Conservation (phyloP, 2,113 vertebrate species). For the Vombatus ursinus region DNA sequence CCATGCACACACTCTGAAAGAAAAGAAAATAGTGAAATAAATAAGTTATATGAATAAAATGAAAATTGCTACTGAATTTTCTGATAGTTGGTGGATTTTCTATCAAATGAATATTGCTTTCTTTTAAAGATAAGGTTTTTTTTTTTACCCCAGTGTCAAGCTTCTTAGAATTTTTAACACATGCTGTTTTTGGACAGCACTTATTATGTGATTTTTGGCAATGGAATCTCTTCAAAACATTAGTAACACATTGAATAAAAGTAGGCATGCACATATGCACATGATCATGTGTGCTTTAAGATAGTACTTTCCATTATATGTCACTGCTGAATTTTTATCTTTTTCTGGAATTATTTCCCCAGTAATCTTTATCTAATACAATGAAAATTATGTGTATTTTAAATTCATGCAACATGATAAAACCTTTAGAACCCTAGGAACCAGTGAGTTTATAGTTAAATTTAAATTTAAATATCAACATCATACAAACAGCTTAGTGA, state of each 20-base stretch:
- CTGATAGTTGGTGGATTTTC: neutral
- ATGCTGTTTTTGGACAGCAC: rapidly evolving
- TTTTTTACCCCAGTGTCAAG: neutral
- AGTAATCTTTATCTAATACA: neutral
- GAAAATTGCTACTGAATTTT: neutral
- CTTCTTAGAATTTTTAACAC: conserved; percentile 24
- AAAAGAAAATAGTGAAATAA: conserved; percentile 54
- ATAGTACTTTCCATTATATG: neutral
- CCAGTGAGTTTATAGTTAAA: conserved; percentile 35
- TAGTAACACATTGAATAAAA: neutral
- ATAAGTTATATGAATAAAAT: neutral
- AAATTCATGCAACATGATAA: conserved; percentile 1
- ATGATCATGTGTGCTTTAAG: neutral
- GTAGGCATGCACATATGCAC: neutral
- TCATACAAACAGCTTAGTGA: conserved; percentile 9
- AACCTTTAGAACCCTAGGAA: neutral
- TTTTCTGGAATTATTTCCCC: neutral
- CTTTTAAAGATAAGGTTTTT: conserved; percentile 9
- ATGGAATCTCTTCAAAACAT: conserved; percentile 20
- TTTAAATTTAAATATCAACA: conserved; percentile 30
- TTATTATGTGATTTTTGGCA: neutral
- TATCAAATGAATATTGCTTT: neutral
- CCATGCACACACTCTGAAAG: conserved; percentile 49
- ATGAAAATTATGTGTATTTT: conserved; percentile 20
- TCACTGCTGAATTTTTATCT: conserved; percentile 44